phyloP scores from a whole-genome alignment of 2,888 invertebrate species.

The Palloptera scutellata region DNA sequence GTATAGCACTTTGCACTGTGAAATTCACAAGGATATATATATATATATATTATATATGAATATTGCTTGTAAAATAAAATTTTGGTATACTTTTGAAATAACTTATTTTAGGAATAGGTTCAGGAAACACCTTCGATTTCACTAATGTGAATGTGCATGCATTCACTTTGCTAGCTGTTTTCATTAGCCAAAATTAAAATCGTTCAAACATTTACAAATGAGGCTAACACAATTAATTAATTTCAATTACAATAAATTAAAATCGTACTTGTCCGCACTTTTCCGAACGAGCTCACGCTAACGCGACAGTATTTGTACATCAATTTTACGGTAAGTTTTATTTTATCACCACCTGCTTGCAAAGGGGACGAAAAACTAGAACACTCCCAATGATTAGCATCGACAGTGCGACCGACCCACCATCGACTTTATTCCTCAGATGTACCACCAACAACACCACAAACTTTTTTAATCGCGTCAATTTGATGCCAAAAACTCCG shows the following conservation, averaged over 20 bases:
- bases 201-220: constrained; percentile 3
- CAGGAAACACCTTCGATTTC: too few species aligned
- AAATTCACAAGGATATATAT: too few species aligned
- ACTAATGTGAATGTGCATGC: too few species aligned
- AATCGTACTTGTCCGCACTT: neutral
- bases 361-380: constrained; percentile 9
- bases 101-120: too few species aligned
- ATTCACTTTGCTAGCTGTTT: too few species aligned
- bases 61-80: too few species aligned
- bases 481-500: constrained; percentile 27
- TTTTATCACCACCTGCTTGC: too few species aligned
- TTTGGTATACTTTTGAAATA: too few species aligned
- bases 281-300: neutral
- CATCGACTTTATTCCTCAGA: neutral
- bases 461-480: constrained; percentile 34
- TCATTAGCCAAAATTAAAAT: neutral
- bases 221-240: constrained; percentile 32
- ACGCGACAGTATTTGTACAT: neutral
- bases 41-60: too few species aligned
- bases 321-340: too few species aligned
- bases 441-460: neutral
- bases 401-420: constrained; percentile 2
- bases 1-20: too few species aligned
- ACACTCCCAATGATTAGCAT: constrained; percentile 4
- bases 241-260: constrained; percentile 27